A percentile compares a stretch with the other conserved stretches of the same genome.
phyloP scores from a whole-genome alignment of 1,140 invertebrate genomes.

The Cydia strobilella region DNA sequence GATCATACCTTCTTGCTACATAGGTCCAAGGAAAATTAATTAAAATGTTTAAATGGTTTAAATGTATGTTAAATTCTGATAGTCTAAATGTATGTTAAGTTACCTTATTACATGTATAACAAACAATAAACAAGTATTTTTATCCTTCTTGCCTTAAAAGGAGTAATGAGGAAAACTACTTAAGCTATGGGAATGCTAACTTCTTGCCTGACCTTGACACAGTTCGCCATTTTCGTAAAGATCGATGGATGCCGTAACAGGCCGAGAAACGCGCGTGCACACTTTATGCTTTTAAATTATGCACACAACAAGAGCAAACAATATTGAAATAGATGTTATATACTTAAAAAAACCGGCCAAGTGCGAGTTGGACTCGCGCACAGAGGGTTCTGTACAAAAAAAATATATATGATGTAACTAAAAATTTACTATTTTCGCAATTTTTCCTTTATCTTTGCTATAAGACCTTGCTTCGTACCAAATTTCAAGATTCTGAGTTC shows the following conservation, averaged over 20 bases:
- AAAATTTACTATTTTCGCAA: too few relatives aligned
- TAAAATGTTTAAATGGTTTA: too few relatives aligned
- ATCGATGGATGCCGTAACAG: conserved; percentile 22
- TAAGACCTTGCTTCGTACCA: too few relatives aligned
- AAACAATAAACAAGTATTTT: not conserved
- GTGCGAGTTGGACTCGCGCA: too few relatives aligned
- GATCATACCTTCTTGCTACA: too few relatives aligned
- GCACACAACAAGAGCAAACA: not conserved
- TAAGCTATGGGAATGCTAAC: conserved; percentile 10
- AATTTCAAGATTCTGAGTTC: too few relatives aligned
- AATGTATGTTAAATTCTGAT: not conserved
- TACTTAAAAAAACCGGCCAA: not conserved
- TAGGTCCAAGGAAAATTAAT: too few relatives aligned
- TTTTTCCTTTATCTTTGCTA: too few relatives aligned
- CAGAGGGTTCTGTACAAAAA: too few relatives aligned
- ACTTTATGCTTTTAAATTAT: not conserved
- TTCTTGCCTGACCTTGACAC: conserved; percentile 17
- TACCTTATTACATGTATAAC: not conserved
- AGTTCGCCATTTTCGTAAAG: conserved; percentile 31
- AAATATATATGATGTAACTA: too few relatives aligned
- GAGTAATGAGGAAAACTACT: not conserved
- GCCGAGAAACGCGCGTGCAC: not conserved
- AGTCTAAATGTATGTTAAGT: not conserved
- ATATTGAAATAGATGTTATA: not conserved
- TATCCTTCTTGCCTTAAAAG: not conserved